Evolutionary conservation across 2,888 invertebrate species (phyloP), one percentile per base, ranked within the genome.

Genomic region (Philereme vetulata): DNA sequence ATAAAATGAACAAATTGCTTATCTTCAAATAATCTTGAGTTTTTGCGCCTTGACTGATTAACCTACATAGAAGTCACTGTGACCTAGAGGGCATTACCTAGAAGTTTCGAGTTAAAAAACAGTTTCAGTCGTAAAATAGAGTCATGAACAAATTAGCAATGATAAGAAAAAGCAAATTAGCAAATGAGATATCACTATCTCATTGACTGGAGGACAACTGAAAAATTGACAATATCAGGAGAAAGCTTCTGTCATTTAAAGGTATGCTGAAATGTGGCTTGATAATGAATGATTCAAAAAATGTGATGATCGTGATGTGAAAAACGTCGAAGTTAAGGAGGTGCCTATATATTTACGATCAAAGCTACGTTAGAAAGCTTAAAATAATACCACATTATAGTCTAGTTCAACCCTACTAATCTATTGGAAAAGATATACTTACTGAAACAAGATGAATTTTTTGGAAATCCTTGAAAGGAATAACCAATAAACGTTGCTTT

Each of bases 1-100:
- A 32, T 42, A 51, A 5, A 60, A 59, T 40, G 40, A 51, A 60
- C 50, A 43, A 33, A 35, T 32, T 51, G 10, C 49, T 49, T 56
- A 57, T 49, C 42, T 50, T 50, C 43, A 42, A 44, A 21, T 21
- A 21, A 51, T 47, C 46, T 7, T n/a, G 9, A 50, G 35, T 54
- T 60, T 60, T 36, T 45, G 35, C 51, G 54, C 59, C 59, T 59
- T 60, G 59, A 53, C 59, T 54, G 59, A 59, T 53, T 60, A 60
- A 60, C 59, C 54, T 51, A 60, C 46, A 46, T 57, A 32, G 45
- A 45, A 35, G 52, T 56, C 47, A 43, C 51, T 56, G 45, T 52
- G 52, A 52, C 60, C 60, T 51, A 54, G 53, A 57, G 45, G 40
- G 33, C 36, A 56, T 46, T 47, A 11, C 46, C 51, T 62, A 53